Evolutionary conservation across 2,797 vertebrate genomes (phyloP).

Genomic region (Sebastes jordani): DNA sequence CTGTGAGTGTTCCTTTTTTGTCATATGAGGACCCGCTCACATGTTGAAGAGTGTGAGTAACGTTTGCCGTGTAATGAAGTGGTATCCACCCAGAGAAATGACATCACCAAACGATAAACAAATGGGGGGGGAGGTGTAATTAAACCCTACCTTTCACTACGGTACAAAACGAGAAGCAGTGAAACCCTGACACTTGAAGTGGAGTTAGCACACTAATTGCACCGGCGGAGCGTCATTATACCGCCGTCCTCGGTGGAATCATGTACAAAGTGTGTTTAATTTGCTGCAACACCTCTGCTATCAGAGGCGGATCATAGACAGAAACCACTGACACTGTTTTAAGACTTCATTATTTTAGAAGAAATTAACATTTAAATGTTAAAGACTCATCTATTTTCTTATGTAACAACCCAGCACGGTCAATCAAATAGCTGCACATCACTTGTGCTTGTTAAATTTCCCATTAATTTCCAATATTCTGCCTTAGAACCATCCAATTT

Average conservation of each 20-base stretch:
- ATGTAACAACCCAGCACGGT: not conserved
- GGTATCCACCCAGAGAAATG: slow-evolving; percentile 93
- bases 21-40: slow-evolving; percentile 71
- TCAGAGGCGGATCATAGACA: slow-evolving; percentile 20
- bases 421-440: not conserved
- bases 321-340: slow-evolving; percentile 27
- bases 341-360: slow-evolving; percentile 1
- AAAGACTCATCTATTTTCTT: slow-evolving; percentile 1
- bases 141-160: slow-evolving; percentile 19
- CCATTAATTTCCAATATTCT: slow-evolving; percentile 16
- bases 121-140: slow-evolving; percentile 28
- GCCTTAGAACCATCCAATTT: not conserved
- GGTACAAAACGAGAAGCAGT: slow-evolving; percentile 25
- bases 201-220: slow-evolving; percentile 64
- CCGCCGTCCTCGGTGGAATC: slow-evolving; percentile 37
- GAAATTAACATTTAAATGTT: not conserved
- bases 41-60: slow-evolving; percentile 74
- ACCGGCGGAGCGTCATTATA: slow-evolving; percentile 35
- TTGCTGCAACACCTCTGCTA: slow-evolving; percentile 50
- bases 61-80: slow-evolving; percentile 83
- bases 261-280: slow-evolving; percentile 66
- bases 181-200: slow-evolving; percentile 49
- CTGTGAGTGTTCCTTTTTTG: slow-evolving; percentile 63
- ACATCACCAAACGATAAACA: slow-evolving; percentile 71
- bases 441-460: slow-evolving; percentile 1